phyloP scores from a whole-genome alignment of 2,797 vertebrate species.

The Periparus ater region DNA sequence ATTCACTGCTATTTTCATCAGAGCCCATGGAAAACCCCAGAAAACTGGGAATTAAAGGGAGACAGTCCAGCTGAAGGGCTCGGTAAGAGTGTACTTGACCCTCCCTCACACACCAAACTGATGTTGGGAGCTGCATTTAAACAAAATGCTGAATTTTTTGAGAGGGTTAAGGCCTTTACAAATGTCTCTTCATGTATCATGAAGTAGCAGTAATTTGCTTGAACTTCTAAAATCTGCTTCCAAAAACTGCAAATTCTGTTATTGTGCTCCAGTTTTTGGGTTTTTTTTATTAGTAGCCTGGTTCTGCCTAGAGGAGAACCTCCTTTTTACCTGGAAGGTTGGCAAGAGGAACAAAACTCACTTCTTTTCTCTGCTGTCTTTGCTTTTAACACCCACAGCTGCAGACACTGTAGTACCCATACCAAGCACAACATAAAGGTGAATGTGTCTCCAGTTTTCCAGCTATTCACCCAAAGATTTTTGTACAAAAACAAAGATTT shows the following conservation, averaged over 20 bases:
- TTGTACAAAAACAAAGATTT: background rate
- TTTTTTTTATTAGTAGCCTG: background rate
- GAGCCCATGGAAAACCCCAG: background rate
- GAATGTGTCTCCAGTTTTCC: background rate
- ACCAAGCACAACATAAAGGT: background rate
- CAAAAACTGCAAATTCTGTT: background rate
- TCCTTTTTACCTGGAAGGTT: background rate
- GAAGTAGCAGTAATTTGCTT: background rate
- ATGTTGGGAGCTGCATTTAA: background rate
- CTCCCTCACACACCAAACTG: background rate
- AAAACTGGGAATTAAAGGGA: background rate
- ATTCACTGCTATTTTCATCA: background rate
- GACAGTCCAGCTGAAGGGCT: background rate
- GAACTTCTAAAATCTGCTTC: background rate
- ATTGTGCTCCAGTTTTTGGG: background rate
- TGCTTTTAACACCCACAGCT: background rate
- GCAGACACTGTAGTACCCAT: background rate
- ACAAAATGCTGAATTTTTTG: background rate
- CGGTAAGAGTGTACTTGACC: background rate
- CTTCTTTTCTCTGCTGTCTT: background rate
- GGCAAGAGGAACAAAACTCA: background rate
- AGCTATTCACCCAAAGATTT: background rate
- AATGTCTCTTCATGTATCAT: background rate
- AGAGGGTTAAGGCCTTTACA: background rate
- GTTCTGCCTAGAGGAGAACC: background rate